Conservation (phyloP, 1,140 invertebrate genomes). For the Drosophila pseudoobscura region DNA sequence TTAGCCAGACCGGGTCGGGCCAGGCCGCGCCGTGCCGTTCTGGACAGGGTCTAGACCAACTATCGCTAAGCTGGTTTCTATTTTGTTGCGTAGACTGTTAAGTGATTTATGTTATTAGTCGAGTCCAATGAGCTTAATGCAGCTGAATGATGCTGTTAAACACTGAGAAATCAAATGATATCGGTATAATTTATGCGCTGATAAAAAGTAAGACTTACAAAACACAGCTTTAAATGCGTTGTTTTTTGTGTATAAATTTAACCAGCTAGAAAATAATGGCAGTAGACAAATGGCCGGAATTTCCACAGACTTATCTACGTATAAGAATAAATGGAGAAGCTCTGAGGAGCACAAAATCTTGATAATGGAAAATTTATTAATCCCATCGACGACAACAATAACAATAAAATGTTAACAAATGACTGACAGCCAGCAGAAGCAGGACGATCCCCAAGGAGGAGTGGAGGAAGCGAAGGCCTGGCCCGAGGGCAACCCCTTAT, state of each 20-base stretch:
- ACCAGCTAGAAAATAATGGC: constrained; percentile 79
- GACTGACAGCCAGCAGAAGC: constrained; percentile 52
- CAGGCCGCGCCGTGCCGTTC: not conserved
- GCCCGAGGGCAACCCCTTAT: constrained; percentile 31
- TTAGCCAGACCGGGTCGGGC: constrained; percentile 12
- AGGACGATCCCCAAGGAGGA: not conserved
- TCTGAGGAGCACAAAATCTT: constrained; percentile 58
- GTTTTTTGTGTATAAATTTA: constrained; percentile 69
- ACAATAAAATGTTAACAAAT: constrained; percentile 81
- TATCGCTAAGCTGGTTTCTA: constrained; percentile 32
- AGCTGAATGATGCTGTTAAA: constrained; percentile 42
- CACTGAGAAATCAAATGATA: constrained; percentile 37
- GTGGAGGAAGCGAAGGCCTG: not conserved
- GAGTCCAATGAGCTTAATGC: constrained; percentile 26
- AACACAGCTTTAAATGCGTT: constrained; percentile 70
- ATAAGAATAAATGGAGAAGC: too few species aligned
- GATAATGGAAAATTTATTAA: constrained; percentile 81
- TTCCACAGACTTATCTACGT: not conserved
- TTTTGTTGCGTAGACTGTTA: constrained; percentile 45
- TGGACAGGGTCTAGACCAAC: constrained; percentile 20
- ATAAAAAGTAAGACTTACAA: constrained; percentile 55
- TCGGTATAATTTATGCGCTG: constrained; percentile 44
- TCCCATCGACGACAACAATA: constrained; percentile 81
- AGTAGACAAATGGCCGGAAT: constrained; percentile 64
- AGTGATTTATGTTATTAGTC: constrained; percentile 62